Evolutionary conservation across 2,888 invertebrate species (phyloP), one percentile per base, ranked within the genome.

Genomic region (Microchrysa polita): DNA sequence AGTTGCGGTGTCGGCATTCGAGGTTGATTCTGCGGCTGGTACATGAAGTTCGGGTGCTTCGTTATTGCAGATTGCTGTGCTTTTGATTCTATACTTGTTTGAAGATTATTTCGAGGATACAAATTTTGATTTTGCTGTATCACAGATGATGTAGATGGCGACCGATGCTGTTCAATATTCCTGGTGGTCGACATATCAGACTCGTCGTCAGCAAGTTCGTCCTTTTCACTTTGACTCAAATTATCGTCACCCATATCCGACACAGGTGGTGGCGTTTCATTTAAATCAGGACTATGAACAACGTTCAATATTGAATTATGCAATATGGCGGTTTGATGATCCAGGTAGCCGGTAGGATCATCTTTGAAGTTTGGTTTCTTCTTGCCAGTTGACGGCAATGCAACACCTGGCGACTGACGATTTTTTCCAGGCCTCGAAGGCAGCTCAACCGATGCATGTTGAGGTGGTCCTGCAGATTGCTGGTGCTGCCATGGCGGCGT

Each of bases 331-430:
- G 96, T 95, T 83, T 96, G 96, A 79, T 96, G 95, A 5, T 95
- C 95, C 78, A 96, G 86, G 84, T 95, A 96, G 1, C 95, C 96
- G 80, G 92, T 93, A 0, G 96, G 95, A 84, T 96, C 95, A 78
- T 96, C 96, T 88, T 96, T 90, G 82, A 95, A 96, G 42, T 95
- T 95, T 1, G 94, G 94, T 77, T 90, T 86, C 42, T 80, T 79
- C 71, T 80, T 80, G 23, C 76, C 75, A 2, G 52, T 18, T 14
- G 69, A 55, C 7, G 48, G 18, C 5, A 14, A 14, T 4, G 40
- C 40, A 10, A 23, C 16, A 52, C 23, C 53, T 10, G 67, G 67
- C 14, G 63, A 61, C 16, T 40, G 42, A 12, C 76, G 73, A 40
- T 40, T 71, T 73, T 75, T 77, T 1, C 61, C 18, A 20, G 73